These are phyloP conservation scores for Listronotus oregonensis DNA, from an alignment of 1,140 invertebrate species.

Conservation along the genomic window DNA sequence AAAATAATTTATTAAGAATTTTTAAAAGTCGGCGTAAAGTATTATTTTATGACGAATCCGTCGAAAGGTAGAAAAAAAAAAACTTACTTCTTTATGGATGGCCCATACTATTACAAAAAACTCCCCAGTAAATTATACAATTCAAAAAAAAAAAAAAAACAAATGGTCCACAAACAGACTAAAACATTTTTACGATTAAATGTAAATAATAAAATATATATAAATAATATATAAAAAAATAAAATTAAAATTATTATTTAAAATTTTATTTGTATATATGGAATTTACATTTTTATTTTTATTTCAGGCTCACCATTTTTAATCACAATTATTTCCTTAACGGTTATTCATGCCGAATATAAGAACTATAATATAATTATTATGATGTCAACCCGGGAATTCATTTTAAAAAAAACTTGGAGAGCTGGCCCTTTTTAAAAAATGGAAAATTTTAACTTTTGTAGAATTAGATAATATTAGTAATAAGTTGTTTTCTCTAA, in stretches of 20 bases:
- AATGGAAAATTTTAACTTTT: background rate
- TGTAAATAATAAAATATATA: too few species aligned
- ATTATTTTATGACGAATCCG: constrained; percentile 16
- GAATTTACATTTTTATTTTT: too few species aligned
- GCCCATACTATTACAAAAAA: constrained; percentile 11
- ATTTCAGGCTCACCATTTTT: too few species aligned
- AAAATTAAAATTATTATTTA: too few species aligned
- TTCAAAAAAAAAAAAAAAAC: too few species aligned
- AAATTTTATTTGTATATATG: too few species aligned
- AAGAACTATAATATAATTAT: constrained; percentile 28
- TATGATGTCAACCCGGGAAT: constrained; percentile 24
- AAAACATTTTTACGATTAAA: too few species aligned
- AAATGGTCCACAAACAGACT: constrained; percentile 27
- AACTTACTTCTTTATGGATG: constrained; percentile 15
- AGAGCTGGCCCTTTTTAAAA: background rate
- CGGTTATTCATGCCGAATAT: background rate
- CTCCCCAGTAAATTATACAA: constrained; percentile 8
- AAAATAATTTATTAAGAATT: constrained; percentile 3
- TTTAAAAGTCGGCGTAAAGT: constrained; percentile 30
- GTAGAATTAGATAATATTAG: constrained; percentile 8
- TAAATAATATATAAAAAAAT: too few species aligned
- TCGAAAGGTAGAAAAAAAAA: constrained; percentile 16
- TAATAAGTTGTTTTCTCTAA: too few species aligned
- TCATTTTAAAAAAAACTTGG: constrained; percentile 33
- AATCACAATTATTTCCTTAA: too few species aligned